phyloP scores from a whole-genome alignment of 2,113 vertebrate species.

The Aleadryas rufinucha region DNA sequence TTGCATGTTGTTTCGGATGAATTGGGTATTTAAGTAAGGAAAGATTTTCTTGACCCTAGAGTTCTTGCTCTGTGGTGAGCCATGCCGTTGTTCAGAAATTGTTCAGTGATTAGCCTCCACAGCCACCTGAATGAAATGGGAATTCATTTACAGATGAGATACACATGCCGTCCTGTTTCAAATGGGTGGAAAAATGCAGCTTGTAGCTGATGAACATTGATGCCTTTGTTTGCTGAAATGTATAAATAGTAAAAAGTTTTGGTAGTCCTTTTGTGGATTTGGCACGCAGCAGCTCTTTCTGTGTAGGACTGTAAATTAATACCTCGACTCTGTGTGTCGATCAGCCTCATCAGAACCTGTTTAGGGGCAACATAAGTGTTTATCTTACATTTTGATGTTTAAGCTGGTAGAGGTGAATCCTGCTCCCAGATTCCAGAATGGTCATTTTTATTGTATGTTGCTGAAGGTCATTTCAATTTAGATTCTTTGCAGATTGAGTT shows the following conservation, averaged over 20 bases:
- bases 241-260: neutral
- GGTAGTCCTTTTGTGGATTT: neutral
- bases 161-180: neutral
- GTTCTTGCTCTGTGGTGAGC: neutral
- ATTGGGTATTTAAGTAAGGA: neutral
- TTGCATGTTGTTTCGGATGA: neutral
- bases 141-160: neutral
- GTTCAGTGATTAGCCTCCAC: neutral
- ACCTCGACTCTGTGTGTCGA: fast-evolving
- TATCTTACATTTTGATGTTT: fast-evolving
- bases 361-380: neutral
- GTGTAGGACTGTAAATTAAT: neutral
- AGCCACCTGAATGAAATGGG: neutral
- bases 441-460: neutral
- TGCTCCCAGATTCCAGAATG: neutral
- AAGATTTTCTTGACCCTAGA: neutral
- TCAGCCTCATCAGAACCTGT: neutral
- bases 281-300: neutral
- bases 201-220: neutral
- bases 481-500: neutral
- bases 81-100: neutral
- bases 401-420: neutral
- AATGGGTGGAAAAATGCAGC: neutral
- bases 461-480: neutral
- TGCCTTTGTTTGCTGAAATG: neutral